Evolutionary conservation across 1,140 invertebrate species (phyloP), one percentile per base, ranked within the genome.

Genomic region (Tetramorium simillimum): DNA sequence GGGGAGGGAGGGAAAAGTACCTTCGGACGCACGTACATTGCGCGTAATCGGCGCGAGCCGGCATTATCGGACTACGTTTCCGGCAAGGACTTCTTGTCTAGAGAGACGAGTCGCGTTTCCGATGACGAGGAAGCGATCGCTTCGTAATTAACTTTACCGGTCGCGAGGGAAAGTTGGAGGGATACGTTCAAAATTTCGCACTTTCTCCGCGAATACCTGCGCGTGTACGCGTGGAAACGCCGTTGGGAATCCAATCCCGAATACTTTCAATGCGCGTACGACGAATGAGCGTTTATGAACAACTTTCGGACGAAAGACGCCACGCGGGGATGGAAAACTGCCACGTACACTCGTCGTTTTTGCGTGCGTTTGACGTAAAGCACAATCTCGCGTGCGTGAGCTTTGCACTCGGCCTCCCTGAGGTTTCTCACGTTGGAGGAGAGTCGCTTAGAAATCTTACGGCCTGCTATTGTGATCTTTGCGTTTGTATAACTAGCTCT

Each of bases 131-230:
- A 87, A 82, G 63, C 60, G 56, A 86, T 76, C 63, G 37, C 16
- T 53, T 33, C 28, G 37, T 53, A 28, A 43, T 85, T 88, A 72
- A 60, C 14, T 62, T 28, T 5, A 4, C 63, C 84, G n/a, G 51
- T 62, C 69, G 37, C 73, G 40, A 21, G 75, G 56, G 75, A 86
- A 86, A 73, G 84, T 65, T 40, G 10, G 56, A 53, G 56, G 40
- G 14, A 49, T 21, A 53, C 43, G 46, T 37, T 72, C 56, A 37
- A 80, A 86, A 88, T 80, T 78, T 73, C 18, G 21, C 58, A 70
- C 67, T 82, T 88, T 88, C 85, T 65, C 84, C 56, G 37, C 63
- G 65, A 81, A 43, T 81, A 81, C n/a, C 33, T 43, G 3, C 37
- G 80, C 53, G 86, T n/a, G 12, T 28, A 24, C n/a, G 80, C 18